Base-by-base conservation (phyloP, 2,888 invertebrate genomes). In the Lochmaea crataegi region DNA sequence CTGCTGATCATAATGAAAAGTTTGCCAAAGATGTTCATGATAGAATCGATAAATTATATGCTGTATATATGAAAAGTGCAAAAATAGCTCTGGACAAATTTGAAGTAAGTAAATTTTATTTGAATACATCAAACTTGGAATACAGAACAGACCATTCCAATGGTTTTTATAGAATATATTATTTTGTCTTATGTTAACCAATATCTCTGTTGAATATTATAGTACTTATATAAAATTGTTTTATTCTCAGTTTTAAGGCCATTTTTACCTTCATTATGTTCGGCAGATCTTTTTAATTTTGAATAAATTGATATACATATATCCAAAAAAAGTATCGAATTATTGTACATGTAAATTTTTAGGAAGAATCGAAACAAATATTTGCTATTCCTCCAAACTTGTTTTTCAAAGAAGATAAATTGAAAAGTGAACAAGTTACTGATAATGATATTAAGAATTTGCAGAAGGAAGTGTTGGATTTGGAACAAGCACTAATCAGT, bases 351-450 rank as follows among this genome's bases (percentile, higher is more conserved):
- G 14, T 51, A n/a, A 5, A 51, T n/a, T 71, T 75, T 42, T 57
- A 77, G 77, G 51, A 56, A 65, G 76, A 76, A 67, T 51, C 65
- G 11, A 70, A 63, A 64, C 68, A 72, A 16, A 77, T 73, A 56
- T 76, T 77, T 72, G 66, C 71, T 12, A 75, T 77, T 68, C 76
- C 77, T 60, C 65, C 68, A 41, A 76, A 75, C 72, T 73, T 77
- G 42, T n/a, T 75, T 6, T 56, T 76, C 48, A 71, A 76, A 18
- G 73, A 73, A 41, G 75, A 77, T 61, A 60, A 63, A 53, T n/a
- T 71, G 11, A 72, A 71, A 71, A 18, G 6, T 11, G 56, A 65
- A 18, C n/a, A 67, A 12, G 72, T 65, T 56, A 53, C 73, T 26
- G 68, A 73, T 60, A 57, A 74, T 68, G 76, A 77, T 12, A 58